Conservation (phyloP, 2,797 vertebrate species). For the Scleropages formosus region DNA sequence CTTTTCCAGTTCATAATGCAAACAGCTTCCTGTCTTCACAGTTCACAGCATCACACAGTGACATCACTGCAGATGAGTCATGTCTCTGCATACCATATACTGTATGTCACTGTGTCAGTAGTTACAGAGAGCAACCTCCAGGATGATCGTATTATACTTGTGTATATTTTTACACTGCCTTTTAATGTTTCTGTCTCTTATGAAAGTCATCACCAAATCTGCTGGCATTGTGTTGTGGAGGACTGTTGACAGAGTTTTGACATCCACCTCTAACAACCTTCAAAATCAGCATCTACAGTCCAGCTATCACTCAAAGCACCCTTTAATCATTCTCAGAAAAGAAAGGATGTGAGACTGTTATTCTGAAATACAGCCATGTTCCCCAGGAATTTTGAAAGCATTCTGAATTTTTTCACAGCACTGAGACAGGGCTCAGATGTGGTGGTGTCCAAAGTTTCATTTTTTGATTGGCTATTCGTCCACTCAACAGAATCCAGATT, state of each 20-base stretch:
- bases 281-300: neutral
- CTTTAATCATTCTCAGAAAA: neutral
- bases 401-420: neutral
- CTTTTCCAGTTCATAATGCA: neutral
- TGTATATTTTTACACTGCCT: neutral
- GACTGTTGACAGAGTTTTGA: neutral
- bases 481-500: neutral
- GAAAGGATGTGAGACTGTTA: neutral
- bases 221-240: too few species aligned
- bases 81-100: too few species aligned
- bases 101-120: too few species aligned
- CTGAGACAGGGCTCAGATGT: too few species aligned
- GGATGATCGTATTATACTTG: too few species aligned
- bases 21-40: too few species aligned
- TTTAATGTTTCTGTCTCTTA: too few species aligned
- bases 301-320: neutral
- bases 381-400: neutral
- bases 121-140: too few species aligned
- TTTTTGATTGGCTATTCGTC: conserved; percentile 1
- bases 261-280: neutral
- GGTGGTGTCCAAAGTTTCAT: neutral
- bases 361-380: neutral
- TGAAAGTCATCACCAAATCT: too few species aligned
- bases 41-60: too few species aligned
- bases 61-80: neutral